Evolutionary conservation across 2,888 invertebrate species (phyloP).

Genomic region (Lycia hirtaria): DNA sequence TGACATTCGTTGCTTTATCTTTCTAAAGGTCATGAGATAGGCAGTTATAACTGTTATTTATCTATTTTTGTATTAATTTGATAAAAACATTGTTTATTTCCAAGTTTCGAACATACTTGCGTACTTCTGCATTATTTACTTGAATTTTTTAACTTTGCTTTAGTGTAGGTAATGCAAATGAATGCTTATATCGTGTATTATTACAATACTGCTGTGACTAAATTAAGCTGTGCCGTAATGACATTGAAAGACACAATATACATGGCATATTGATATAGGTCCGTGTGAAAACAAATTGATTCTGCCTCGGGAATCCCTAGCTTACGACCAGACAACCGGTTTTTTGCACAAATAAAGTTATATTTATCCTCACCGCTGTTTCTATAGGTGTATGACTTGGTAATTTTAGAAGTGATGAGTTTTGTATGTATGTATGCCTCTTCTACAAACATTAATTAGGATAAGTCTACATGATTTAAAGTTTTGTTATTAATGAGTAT

Average conservation of each 20-base stretch:
- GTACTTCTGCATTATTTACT: no score
- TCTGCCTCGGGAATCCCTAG: slow-evolving; percentile 27
- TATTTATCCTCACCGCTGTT: slow-evolving; percentile 3
- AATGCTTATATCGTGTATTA: no score
- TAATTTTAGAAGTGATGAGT: background rate
- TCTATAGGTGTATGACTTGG: background rate
- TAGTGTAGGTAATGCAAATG: no score
- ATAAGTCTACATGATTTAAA: no score
- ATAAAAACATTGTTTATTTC: no score
- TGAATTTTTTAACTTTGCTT: no score
- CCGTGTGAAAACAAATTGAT: slow-evolving; percentile 1
- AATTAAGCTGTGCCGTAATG: slow-evolving; percentile 32
- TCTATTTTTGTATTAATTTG: no score
- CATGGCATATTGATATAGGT: background rate
- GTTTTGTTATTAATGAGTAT: no score
- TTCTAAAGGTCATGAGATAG: background rate
- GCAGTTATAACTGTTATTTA: no score
- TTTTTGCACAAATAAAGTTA: slow-evolving; percentile 7
- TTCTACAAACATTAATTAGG: no score
- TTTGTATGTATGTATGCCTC: background rate
- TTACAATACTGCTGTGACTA: no score
- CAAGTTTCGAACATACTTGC: no score
- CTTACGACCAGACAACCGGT: slow-evolving; percentile 9
- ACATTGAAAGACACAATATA: slow-evolving; percentile 21
- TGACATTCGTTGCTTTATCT: background rate